phyloP scores from a whole-genome alignment of 2,797 vertebrate genomes.

The Lagorchestes hirsutus region DNA sequence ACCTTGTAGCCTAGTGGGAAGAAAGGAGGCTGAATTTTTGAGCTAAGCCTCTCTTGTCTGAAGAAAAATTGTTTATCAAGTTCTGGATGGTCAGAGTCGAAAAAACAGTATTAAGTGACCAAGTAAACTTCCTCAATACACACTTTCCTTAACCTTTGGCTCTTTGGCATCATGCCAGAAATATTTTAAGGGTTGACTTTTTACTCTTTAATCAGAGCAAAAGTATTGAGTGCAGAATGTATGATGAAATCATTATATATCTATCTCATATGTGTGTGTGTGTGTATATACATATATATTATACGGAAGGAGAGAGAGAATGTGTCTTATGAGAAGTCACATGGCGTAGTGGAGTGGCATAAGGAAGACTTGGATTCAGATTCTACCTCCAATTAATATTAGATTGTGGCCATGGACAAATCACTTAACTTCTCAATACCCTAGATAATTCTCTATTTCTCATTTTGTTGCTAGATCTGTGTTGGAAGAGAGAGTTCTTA shows the following conservation, averaged over 20 bases:
- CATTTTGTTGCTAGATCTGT: background rate
- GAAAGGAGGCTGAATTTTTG: background rate
- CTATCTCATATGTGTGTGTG: no score
- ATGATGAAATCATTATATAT: no score
- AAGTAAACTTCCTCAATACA: background rate
- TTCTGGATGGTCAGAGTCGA: background rate
- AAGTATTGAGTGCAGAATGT: no score
- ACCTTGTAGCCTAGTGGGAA: background rate
- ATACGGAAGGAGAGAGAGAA: no score
- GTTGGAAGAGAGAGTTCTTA: background rate
- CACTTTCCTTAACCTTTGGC: background rate
- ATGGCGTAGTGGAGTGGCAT: background rate
- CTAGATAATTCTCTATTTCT: slow-evolving; percentile 1
- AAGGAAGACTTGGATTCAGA: background rate
- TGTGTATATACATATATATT: no score
- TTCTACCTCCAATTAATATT: background rate
- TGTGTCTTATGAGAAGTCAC: background rate
- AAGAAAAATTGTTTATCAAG: background rate
- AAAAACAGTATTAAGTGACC: background rate
- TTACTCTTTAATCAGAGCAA: no score
- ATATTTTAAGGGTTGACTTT: background rate
- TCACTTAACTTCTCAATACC: slow-evolving; percentile 10
- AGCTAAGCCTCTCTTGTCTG: background rate
- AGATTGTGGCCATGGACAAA: background rate
- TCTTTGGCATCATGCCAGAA: background rate